A percentile compares a stretch with the other conserved stretches of the same genome.
Evolutionary conservation across 2,888 invertebrate species (phyloP).

Genomic region (Nemapogon koenigi): DNA sequence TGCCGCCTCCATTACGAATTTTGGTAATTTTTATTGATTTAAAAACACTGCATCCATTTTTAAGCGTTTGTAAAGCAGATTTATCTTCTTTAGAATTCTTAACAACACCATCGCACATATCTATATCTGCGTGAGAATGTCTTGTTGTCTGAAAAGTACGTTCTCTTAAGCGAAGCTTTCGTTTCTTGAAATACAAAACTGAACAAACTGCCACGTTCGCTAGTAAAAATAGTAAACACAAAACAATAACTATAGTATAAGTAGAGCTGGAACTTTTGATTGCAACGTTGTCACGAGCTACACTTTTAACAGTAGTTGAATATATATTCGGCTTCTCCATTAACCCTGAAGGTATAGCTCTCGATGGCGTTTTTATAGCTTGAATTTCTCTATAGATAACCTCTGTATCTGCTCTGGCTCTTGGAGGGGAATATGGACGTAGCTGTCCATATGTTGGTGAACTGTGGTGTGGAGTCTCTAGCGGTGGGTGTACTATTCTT

Average conservation of each 20-base stretch:
- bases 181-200: constrained; percentile 71
- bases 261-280: constrained; percentile 66
- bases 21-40: constrained; percentile 61
- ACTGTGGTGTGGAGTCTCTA: constrained; percentile 26
- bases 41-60: constrained; percentile 65
- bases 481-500: constrained; percentile 26
- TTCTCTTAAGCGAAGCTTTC: constrained; percentile 60
- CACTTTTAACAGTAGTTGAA: constrained; percentile 28
- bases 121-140: constrained; percentile 55
- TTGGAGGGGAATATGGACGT: constrained; percentile 25
- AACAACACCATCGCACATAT: constrained; percentile 47
- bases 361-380: constrained; percentile 41
- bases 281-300: constrained; percentile 27
- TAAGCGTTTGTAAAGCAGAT: constrained; percentile 45
- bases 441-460: constrained; percentile 37
- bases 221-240: constrained; percentile 74
- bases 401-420: constrained; percentile 30
- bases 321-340: constrained; percentile 31
- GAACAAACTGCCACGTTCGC: constrained; percentile 75
- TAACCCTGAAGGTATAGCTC: constrained; percentile 33
- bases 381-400: constrained; percentile 42
- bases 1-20: constrained; percentile 57
- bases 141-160: constrained; percentile 45
- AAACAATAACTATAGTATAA: constrained; percentile 67
- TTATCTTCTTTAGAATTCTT: constrained; percentile 51